Conservation (phyloP, 1,140 invertebrate species). For the Caerostris darwini region DNA sequence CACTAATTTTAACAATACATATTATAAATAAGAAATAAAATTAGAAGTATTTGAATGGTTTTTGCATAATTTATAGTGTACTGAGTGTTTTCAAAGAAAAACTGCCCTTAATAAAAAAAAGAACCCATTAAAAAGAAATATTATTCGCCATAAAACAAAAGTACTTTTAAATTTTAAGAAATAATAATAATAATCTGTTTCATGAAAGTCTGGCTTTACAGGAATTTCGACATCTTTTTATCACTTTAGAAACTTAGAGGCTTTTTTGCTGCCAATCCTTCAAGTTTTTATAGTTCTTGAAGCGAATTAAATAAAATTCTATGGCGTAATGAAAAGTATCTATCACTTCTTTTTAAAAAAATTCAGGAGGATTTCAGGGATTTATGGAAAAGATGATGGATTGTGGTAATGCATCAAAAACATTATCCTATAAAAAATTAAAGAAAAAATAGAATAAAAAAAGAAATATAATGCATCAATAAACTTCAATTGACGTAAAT, state of each 20-base stretch:
- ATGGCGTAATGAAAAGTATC: not conserved
- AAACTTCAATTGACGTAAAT: not conserved
- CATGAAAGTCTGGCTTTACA: not conserved
- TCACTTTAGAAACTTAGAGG: not conserved
- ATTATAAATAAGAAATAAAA: no score
- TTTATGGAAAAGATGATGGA: constrained; percentile 3
- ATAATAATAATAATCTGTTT: not conserved
- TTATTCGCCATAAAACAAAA: not conserved
- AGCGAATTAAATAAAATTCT: not conserved
- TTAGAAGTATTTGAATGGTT: no score
- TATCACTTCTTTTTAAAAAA: not conserved
- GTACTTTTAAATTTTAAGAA: not conserved
- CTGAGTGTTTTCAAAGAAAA: no score
- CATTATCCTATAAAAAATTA: not conserved
- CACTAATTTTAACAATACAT: no score
- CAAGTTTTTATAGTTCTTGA: not conserved
- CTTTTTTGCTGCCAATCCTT: not conserved
- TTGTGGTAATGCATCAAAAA: not conserved
- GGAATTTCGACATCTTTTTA: not conserved
- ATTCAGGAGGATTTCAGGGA: not conserved
- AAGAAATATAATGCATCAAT: not conserved
- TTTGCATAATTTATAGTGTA: no score
- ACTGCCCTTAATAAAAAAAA: no score
- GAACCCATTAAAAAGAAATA: not conserved
- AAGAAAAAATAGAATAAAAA: not conserved